Evolutionary conservation across 2,797 vertebrate species (phyloP).

Genomic region (Nannoperca australis): DNA sequence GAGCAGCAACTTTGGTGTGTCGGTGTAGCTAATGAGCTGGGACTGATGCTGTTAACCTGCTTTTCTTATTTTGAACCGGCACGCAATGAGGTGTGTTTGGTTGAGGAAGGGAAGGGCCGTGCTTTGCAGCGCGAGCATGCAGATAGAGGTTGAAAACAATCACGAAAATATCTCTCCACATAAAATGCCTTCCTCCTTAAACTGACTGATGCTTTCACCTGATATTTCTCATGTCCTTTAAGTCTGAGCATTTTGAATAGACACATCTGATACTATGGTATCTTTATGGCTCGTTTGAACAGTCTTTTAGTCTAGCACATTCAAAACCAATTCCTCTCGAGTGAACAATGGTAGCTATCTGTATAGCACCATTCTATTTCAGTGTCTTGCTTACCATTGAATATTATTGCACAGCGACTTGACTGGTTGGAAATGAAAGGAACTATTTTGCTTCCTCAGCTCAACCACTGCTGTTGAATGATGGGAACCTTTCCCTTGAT

Average conservation of each 20-base stretch:
- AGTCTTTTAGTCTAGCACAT: conserved; percentile 22
- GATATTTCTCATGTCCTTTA: conserved; percentile 15
- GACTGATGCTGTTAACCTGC: conserved; percentile 63
- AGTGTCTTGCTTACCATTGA: conserved; percentile 33
- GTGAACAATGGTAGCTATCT: conserved; percentile 31
- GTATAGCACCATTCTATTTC: conserved; percentile 27
- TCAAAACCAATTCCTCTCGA: conserved; percentile 39
- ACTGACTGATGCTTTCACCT: conserved; percentile 1
- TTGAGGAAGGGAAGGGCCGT: conserved; percentile 3
- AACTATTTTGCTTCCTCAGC: conserved; percentile 38
- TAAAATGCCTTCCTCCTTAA: conserved; percentile 16
- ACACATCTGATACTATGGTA: conserved; percentile 5
- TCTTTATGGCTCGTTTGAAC: conserved; percentile 16
- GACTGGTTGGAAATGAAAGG: conserved; percentile 33
- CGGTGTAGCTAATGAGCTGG: conserved; percentile 60
- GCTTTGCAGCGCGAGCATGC: background rate
- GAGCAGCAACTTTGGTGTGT: conserved; percentile 44
- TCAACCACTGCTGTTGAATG: conserved; percentile 19
- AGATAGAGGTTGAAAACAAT: conserved; percentile 45
- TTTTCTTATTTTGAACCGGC: conserved; percentile 41
- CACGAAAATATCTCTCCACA: conserved; percentile 13
- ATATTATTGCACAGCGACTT: conserved; percentile 29
- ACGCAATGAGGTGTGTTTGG: conserved; percentile 20
- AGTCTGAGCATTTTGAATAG: conserved; percentile 6
- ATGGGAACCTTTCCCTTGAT: conserved; percentile 41